phyloP scores from a whole-genome alignment of 2,888 invertebrate genomes.

The Leptothorax acervorum region DNA sequence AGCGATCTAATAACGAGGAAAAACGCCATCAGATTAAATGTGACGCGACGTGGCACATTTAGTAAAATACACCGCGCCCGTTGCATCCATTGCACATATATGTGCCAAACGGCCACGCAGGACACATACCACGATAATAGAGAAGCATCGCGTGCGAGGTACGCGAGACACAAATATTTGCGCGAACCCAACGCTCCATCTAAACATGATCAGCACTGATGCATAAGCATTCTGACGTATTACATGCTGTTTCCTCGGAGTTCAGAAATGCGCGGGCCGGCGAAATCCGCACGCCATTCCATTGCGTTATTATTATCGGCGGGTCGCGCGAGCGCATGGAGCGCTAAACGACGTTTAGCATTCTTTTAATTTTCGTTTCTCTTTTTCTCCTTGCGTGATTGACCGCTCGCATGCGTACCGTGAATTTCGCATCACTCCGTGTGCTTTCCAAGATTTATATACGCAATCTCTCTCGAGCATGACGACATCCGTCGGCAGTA shows the following conservation, averaged over 20 bases:
- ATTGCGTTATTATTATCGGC: slow-evolving; percentile 5
- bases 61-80: slow-evolving; percentile 39
- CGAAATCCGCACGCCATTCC: not conserved
- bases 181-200: slow-evolving; percentile 45
- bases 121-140: slow-evolving; percentile 44
- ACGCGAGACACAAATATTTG: slow-evolving; percentile 58
- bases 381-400: slow-evolving; percentile 18
- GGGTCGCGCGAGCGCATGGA: not conserved
- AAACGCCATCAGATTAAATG: slow-evolving; percentile 61
- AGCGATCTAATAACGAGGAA: slow-evolving; percentile 57
- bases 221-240: slow-evolving; percentile 46
- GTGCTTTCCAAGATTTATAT: slow-evolving; percentile 19
- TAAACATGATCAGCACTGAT: slow-evolving; percentile 58
- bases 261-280: not conserved
- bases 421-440: not conserved
- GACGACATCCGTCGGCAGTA: slow-evolving; percentile 18
- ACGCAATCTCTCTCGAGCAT: slow-evolving; percentile 21
- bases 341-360: slow-evolving; percentile 7
- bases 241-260: slow-evolving; percentile 25
- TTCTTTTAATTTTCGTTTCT: not conserved
- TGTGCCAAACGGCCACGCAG: slow-evolving; percentile 1
- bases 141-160: slow-evolving; percentile 52
- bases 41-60: slow-evolving; percentile 42
- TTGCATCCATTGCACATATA: not conserved
- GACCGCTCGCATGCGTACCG: slow-evolving; percentile 15